Evolutionary conservation across 2,888 invertebrate genomes (phyloP).

Genomic region (Holacanthella duospinosa): DNA sequence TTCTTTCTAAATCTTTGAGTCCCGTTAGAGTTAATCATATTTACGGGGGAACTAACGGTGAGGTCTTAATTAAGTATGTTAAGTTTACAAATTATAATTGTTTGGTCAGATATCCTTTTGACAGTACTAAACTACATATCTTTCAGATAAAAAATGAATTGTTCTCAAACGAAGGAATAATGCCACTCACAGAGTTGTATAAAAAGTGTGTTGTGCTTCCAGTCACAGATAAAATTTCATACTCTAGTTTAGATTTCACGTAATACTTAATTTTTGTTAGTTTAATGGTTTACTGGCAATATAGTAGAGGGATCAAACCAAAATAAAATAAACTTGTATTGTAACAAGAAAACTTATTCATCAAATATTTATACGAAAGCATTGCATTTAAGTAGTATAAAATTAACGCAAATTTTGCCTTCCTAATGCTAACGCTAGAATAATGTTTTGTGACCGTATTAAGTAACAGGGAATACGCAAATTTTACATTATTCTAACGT

Average conservation of each 20-base stretch:
- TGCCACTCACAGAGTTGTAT: not conserved
- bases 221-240: no score
- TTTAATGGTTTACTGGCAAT: no score
- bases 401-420: not conserved
- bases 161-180: not conserved
- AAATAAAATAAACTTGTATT: no score
- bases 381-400: not conserved
- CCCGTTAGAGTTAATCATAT: not conserved
- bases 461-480: not conserved
- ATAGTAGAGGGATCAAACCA: not conserved
- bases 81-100: not conserved
- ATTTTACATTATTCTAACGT: not conserved
- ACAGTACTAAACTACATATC: not conserved
- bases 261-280: no score
- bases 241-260: no score
- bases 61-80: not conserved
- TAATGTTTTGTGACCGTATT: not conserved
- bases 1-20: not conserved
- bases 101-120: not conserved
- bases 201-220: not conserved
- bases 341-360: no score
- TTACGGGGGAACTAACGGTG: not conserved
- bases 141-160: not conserved
- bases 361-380: no score
- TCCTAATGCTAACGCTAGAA: not conserved